phyloP scores from a whole-genome alignment of 1,140 invertebrate species.

The Drosophila littoralis region DNA sequence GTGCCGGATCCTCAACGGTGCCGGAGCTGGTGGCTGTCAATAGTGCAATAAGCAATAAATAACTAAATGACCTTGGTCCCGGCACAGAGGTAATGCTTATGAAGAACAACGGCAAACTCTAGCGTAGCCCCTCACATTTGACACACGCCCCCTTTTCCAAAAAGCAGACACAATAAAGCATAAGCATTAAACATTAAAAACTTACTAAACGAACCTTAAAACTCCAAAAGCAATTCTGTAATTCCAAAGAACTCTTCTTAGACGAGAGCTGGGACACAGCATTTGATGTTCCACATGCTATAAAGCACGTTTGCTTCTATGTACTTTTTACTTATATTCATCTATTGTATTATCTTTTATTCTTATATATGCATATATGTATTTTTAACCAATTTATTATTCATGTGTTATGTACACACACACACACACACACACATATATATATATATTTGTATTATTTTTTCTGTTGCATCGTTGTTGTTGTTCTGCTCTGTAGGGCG shows the following conservation, averaged over 20 bases:
- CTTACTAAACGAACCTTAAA: slow-evolving; percentile 6
- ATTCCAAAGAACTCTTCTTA: slow-evolving; percentile 44
- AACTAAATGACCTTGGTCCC: slow-evolving; percentile 4
- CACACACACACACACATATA: too few species aligned
- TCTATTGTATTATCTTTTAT: slow-evolving; percentile 23
- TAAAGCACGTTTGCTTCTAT: slow-evolving; percentile 14
- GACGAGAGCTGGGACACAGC: background rate
- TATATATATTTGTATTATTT: background rate
- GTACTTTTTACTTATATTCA: slow-evolving; percentile 5
- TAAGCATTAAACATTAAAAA: slow-evolving; percentile 6
- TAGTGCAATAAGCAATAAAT: slow-evolving; percentile 77
- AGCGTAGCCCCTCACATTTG: background rate
- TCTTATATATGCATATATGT: slow-evolving; percentile 2
- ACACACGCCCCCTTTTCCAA: background rate
- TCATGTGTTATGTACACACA: background rate
- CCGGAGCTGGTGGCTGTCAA: slow-evolving; percentile 75
- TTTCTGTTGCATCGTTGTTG: slow-evolving; percentile 20
- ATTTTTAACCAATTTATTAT: slow-evolving; percentile 8
- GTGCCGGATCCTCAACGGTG: slow-evolving; percentile 69
- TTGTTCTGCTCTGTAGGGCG: background rate
- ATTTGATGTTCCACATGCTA: background rate
- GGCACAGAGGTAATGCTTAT: background rate
- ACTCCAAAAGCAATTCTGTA: slow-evolving; percentile 39
- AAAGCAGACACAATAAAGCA: background rate
- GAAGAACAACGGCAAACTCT: slow-evolving; percentile 27